Percentiles rank a stretch among this genome's conserved stretches.
These are phyloP conservation scores for Alcedo quadribrachys DNA, from an alignment of 2,797 vertebrate species.

Conservation along the genomic window DNA sequence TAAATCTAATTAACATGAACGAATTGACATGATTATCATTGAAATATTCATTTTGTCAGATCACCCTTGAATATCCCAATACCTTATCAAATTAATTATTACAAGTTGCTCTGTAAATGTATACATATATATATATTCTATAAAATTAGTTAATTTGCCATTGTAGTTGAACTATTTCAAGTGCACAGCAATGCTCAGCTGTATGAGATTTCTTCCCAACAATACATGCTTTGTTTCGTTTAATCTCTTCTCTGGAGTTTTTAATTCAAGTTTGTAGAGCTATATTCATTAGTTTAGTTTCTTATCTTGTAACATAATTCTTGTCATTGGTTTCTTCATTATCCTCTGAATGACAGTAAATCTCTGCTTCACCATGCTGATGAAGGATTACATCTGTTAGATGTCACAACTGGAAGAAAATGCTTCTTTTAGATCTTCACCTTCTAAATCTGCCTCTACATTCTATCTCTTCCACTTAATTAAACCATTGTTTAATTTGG, in stretches of 20 bases:
- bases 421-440: conserved; percentile 34
- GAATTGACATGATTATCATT: conserved; percentile 42
- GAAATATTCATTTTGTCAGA: conserved; percentile 41
- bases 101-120: not conserved
- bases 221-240: conserved; percentile 47
- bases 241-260: conserved; percentile 4
- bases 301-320: conserved; percentile 59
- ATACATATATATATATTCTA: not conserved
- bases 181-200: not conserved
- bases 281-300: conserved; percentile 43
- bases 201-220: conserved; percentile 1
- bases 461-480: conserved; percentile 62
- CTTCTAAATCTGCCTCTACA: conserved; percentile 34
- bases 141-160: conserved; percentile 5
- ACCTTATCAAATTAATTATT: not conserved
- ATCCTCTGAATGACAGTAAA: conserved; percentile 60
- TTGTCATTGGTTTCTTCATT: conserved; percentile 47
- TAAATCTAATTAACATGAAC: conserved; percentile 34
- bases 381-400: conserved; percentile 67
- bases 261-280: conserved; percentile 6
- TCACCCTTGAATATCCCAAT: not conserved
- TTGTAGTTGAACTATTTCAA: not conserved
- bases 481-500: conserved; percentile 70
- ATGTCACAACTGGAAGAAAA: conserved; percentile 51
- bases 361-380: not conserved